Evolutionary conservation across 2,113 vertebrate genomes (phyloP).

Genomic region (Poeciliopsis turrubarensis): DNA sequence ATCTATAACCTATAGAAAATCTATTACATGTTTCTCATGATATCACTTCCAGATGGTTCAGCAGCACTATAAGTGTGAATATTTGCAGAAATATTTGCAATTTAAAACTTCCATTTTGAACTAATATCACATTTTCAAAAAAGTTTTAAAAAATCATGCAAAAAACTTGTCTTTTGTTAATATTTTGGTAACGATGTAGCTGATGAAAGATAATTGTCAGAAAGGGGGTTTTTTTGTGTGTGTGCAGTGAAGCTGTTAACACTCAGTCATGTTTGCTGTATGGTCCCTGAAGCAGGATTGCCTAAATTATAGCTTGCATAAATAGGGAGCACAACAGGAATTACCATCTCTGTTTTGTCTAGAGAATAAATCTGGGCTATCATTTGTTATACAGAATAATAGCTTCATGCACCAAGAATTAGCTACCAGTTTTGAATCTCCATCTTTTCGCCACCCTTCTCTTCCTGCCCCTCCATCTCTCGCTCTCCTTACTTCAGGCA

Average conservation of each 20-base stretch:
- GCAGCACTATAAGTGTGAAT: too few relatives aligned
- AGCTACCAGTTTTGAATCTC: constrained; percentile 18
- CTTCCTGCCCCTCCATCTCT: background rate
- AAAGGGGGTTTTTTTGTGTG: background rate
- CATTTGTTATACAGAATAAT: constrained; percentile 14
- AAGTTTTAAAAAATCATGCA: too few relatives aligned
- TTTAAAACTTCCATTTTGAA: too few relatives aligned
- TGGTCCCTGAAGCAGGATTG: background rate
- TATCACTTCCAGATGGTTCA: too few relatives aligned
- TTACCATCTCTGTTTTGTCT: background rate
- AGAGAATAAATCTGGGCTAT: background rate
- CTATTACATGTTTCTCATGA: too few relatives aligned
- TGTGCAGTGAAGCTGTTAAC: background rate
- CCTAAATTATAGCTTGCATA: background rate
- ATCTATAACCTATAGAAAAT: too few relatives aligned
- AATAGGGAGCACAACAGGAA: background rate
- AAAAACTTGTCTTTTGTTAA: too few relatives aligned
- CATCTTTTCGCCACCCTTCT: background rate
- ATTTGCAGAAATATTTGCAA: too few relatives aligned
- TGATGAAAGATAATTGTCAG: too few relatives aligned
- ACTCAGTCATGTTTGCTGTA: background rate
- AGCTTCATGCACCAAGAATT: constrained; percentile 17
- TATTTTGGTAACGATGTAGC: too few relatives aligned
- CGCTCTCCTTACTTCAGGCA: background rate
- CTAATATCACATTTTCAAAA: too few relatives aligned